Evolutionary conservation across 2,797 vertebrate genomes (phyloP).

Genomic region (Etheostoma perlongum): DNA sequence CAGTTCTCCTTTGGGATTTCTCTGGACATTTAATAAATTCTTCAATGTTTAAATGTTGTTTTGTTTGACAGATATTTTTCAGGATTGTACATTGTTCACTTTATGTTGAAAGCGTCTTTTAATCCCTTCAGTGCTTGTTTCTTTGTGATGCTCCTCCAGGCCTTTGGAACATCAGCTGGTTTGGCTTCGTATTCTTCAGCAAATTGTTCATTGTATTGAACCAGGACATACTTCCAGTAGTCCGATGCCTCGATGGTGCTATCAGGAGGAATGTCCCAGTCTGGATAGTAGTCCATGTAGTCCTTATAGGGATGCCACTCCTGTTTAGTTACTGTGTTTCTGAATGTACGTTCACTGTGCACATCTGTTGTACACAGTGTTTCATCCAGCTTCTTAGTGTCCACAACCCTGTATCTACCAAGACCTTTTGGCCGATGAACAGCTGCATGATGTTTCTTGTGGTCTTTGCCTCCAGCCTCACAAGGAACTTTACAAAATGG

Average conservation of each 20-base stretch:
- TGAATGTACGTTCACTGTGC: fast-evolving
- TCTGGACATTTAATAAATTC: not conserved
- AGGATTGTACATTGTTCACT: not conserved
- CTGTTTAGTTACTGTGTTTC: fast-evolving
- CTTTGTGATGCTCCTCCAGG: slow-evolving; percentile 69
- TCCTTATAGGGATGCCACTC: slow-evolving; percentile 29
- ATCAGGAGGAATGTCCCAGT: slow-evolving; percentile 75
- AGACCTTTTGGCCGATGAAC: slow-evolving; percentile 70
- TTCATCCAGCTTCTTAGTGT: too few species aligned
- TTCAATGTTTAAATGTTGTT: not conserved
- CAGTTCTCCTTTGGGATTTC: not conserved
- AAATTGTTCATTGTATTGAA: slow-evolving; percentile 62
- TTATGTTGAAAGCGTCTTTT: slow-evolving; percentile 57
- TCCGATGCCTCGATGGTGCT: slow-evolving; percentile 54
- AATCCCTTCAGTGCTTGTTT: slow-evolving; percentile 56
- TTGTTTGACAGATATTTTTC: not conserved
- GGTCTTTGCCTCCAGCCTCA: slow-evolving; percentile 70
- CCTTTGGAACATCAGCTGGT: slow-evolving; percentile 68
- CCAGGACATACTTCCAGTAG: slow-evolving; percentile 79
- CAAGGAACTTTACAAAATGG: slow-evolving; percentile 78
- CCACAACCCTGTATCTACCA: fast-evolving
- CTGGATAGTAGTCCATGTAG: slow-evolving; percentile 44
- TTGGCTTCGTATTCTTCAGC: slow-evolving; percentile 19
- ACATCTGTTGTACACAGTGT: slow-evolving; percentile 65
- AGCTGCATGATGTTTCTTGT: slow-evolving; percentile 62